Conservation (phyloP, 2,888 invertebrate genomes). For the Cenopis cana region DNA sequence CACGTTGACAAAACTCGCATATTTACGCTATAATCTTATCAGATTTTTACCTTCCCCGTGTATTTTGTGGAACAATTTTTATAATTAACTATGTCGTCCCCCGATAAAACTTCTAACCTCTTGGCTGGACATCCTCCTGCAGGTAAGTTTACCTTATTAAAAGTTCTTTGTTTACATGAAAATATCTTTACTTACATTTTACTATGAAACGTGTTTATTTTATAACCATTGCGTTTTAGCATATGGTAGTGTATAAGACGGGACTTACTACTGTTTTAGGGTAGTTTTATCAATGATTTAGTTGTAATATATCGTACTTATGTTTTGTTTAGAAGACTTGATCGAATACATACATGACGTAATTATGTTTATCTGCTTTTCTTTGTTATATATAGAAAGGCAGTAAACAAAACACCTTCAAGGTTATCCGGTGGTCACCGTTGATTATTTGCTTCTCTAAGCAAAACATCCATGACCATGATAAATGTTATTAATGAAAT, state of each 20-base stretch:
- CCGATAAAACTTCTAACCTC: conserved; percentile 87
- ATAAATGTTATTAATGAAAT: not conserved
- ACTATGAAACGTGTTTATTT: conserved; percentile 34
- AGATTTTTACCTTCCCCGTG: conserved; percentile 50
- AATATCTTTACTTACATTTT: conserved; percentile 48
- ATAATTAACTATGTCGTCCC: conserved; percentile 69
- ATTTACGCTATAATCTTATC: conserved; percentile 59
- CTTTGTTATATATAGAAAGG: conserved; percentile 43
- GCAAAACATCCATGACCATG: not conserved
- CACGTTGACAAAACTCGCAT: conserved; percentile 67
- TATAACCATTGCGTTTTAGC: not conserved
- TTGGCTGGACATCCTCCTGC: conserved; percentile 96
- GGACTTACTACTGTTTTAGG: not conserved
- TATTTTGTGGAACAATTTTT: conserved; percentile 46
- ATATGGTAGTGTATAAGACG: conserved; percentile 15
- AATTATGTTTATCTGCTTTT: conserved; percentile 31
- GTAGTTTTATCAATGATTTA: not conserved
- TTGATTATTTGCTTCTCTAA: conserved; percentile 28
- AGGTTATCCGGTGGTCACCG: conserved; percentile 55
- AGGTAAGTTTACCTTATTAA: conserved; percentile 84
- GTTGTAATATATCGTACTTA: not conserved
- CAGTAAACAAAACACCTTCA: conserved; percentile 65
- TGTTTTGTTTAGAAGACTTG: not conserved
- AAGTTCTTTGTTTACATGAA: conserved; percentile 58
- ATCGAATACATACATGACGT: conserved; percentile 21